These are phyloP conservation scores for Lepidocyrtinus sp. DNA, from an alignment of 2,888 invertebrate species.

Conservation along the genomic window DNA sequence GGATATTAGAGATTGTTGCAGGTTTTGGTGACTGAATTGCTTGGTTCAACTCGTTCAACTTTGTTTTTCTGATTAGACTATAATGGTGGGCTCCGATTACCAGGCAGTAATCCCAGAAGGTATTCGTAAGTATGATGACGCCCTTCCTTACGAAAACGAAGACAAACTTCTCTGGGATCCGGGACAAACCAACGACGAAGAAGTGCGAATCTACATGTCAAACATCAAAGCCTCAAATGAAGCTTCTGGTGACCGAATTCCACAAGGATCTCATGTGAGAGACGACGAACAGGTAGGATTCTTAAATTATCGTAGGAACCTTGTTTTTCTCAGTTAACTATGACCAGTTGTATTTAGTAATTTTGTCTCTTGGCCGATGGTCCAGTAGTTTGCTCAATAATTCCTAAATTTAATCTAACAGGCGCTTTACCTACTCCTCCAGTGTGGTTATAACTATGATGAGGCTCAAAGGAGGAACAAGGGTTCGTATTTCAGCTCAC, in stretches of 20 bases:
- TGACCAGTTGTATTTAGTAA: too few species aligned
- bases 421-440: slow-evolving; percentile 89
- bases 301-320: too few species aligned
- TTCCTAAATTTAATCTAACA: slow-evolving; percentile 76
- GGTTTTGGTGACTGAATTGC: neutral
- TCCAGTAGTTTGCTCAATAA: too few species aligned
- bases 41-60: slow-evolving; percentile 7
- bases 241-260: slow-evolving; percentile 65
- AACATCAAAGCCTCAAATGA: slow-evolving; percentile 61
- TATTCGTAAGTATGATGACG: slow-evolving; percentile 92
- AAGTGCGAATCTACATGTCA: slow-evolving; percentile 72
- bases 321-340: too few species aligned
- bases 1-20: neutral
- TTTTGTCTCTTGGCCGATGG: too few species aligned
- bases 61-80: slow-evolving; percentile 76
- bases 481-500: slow-evolving; percentile 77
- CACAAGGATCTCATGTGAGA: slow-evolving; percentile 82
- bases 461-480: slow-evolving; percentile 89
- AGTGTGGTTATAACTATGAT: slow-evolving; percentile 95
- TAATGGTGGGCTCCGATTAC: slow-evolving; percentile 95
- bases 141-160: slow-evolving; percentile 94
- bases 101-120: slow-evolving; percentile 96
- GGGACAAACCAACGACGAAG: slow-evolving; percentile 79
- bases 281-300: slow-evolving; percentile 76
- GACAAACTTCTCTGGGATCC: slow-evolving; percentile 97